These are phyloP conservation scores for Spongilla lacustris DNA, from an alignment of 37 sponge, comb jelly and placozoan species.

Conservation along the genomic window DNA sequence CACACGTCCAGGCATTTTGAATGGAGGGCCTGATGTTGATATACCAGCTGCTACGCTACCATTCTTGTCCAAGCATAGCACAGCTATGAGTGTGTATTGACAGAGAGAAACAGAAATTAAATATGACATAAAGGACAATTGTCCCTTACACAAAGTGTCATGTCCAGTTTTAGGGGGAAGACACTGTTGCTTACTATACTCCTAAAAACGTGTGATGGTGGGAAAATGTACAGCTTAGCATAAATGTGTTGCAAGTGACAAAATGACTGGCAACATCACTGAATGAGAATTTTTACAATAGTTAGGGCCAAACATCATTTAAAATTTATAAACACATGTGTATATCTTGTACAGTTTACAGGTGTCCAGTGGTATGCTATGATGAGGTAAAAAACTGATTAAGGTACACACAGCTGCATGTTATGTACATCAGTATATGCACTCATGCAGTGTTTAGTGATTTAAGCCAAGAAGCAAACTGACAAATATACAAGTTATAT, in stretches of 20 bases:
- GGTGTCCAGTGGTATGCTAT: too few species aligned
- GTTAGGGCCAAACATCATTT: too few species aligned
- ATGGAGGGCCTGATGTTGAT: slow-evolving; percentile 81
- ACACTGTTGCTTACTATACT: slow-evolving; percentile 1
- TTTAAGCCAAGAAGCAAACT: too few species aligned
- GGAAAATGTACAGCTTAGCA: neutral
- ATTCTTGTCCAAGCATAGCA: slow-evolving; percentile 60
- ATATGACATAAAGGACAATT: neutral
- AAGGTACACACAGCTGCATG: too few species aligned
- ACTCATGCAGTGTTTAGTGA: too few species aligned
- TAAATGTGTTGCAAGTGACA: neutral
- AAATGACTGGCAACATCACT: too few species aligned
- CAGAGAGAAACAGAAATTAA: neutral
- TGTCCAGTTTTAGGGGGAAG: slow-evolving; percentile 31
- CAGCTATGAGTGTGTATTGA: slow-evolving; percentile 29
- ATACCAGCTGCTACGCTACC: slow-evolving; percentile 64
- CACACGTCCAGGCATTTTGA: slow-evolving; percentile 74
- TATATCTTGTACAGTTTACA: too few species aligned
- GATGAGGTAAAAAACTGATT: too few species aligned
- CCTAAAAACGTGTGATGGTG: neutral
- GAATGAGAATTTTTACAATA: too few species aligned
- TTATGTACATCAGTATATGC: too few species aligned
- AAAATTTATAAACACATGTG: too few species aligned
- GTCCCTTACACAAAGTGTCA: slow-evolving; percentile 60
- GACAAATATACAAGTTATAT: too few species aligned